Conservation (phyloP, 1,140 invertebrate species). For the Araneus ventricosus region DNA sequence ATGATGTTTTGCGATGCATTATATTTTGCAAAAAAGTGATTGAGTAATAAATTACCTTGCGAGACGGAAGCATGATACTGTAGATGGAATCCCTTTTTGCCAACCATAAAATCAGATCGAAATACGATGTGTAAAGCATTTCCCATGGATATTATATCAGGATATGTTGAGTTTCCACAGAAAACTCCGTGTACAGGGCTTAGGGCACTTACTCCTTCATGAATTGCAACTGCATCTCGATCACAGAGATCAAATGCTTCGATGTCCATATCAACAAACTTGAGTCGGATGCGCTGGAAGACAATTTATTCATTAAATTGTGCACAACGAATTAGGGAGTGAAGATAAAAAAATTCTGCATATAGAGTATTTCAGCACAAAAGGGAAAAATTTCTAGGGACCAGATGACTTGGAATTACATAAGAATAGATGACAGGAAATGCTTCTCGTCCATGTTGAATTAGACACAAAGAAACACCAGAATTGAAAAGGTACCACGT, state of each 20-base stretch:
- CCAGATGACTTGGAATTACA: no score
- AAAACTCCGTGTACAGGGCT: conserved; percentile 19
- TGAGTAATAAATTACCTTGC: conserved; percentile 26
- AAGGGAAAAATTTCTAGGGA: no score
- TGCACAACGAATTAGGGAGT: no score
- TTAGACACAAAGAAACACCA: no score
- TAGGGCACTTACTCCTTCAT: neutral
- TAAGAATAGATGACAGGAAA: no score
- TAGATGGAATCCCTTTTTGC: conserved; percentile 53
- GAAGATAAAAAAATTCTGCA: no score
- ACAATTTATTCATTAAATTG: neutral
- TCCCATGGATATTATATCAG: neutral
- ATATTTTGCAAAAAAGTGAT: neutral
- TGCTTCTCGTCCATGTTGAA: no score
- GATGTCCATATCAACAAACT: conserved; percentile 49
- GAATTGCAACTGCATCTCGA: conserved; percentile 6
- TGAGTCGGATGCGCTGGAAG: conserved; percentile 28
- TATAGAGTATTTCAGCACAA: no score
- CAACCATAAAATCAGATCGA: conserved; percentile 36
- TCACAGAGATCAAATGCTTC: conserved; percentile 49
- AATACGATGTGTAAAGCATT: conserved; percentile 39
- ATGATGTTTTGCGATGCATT: no score
- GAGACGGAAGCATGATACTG: neutral
- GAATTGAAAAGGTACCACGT: no score
- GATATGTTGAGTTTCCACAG: conserved; percentile 35